phyloP scores from a whole-genome alignment of 2,113 vertebrate species.

The Zapornia atra region DNA sequence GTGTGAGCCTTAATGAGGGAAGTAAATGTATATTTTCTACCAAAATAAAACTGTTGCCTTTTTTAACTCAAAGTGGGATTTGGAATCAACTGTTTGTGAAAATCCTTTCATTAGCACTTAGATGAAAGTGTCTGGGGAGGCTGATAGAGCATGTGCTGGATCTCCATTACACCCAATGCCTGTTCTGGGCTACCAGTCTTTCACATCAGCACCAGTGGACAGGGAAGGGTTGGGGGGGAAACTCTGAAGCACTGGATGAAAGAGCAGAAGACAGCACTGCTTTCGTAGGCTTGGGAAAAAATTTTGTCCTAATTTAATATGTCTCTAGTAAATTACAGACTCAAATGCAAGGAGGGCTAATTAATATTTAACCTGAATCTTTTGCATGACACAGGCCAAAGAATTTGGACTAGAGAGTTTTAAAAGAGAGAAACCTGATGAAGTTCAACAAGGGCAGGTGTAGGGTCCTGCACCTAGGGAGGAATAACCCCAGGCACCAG shows the following conservation, averaged over 20 bases:
- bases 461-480: no score
- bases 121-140: neutral
- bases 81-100: neutral
- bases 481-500: no score
- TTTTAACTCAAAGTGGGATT: neutral
- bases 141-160: rapidly evolving
- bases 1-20: neutral
- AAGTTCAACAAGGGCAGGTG: no score
- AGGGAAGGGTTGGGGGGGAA: no score
- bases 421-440: no score
- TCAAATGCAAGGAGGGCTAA: neutral
- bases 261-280: neutral
- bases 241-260: neutral
- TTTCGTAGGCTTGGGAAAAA: neutral
- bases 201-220: neutral
- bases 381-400: neutral
- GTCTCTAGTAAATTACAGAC: neutral
- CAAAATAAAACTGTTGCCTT: neutral
- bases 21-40: neutral
- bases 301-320: neutral
- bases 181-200: neutral
- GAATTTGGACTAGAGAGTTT: no score
- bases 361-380: neutral
- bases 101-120: neutral
- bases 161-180: neutral